Percentiles rank a stretch among this genome's conserved stretches.
Conservation (phyloP, 1,140 invertebrate genomes). For the Tetraneura akinire region DNA sequence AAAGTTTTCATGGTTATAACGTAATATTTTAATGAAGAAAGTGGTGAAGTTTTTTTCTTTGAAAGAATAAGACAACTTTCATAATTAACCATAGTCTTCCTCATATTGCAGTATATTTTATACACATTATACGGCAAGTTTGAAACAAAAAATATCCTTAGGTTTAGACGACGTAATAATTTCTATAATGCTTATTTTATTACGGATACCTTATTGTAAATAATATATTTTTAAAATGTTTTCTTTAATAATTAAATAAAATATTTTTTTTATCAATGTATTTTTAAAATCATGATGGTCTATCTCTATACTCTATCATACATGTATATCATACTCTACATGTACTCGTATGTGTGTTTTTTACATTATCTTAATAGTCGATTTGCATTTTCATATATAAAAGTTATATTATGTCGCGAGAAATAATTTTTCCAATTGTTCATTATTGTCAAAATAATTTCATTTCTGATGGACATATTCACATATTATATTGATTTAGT, state of each 20-base stretch:
- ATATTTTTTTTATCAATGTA: no score
- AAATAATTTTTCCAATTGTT: neutral
- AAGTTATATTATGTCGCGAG: neutral
- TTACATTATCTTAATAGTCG: neutral
- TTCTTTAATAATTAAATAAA: no score
- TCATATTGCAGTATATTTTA: neutral
- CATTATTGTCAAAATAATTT: no score
- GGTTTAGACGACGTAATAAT: neutral
- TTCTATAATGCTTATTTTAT: no score
- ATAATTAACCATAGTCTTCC: neutral
- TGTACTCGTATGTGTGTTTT: no score
- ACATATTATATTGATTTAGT: neutral
- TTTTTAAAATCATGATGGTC: no score
- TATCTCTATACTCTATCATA: no score
- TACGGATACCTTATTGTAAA: no score
- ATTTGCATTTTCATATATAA: neutral
- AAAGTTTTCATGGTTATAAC: neutral
- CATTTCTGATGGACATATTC: no score
- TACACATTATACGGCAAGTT: neutral
- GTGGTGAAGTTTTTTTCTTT: neutral
- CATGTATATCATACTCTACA: no score
- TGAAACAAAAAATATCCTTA: neutral
- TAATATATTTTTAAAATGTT: no score
- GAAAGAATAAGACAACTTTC: neutral
- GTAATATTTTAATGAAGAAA: constrained; percentile 3